Evolutionary conservation across 2,113 vertebrate species (phyloP).

Genomic region (Trachemys scripta): DNA sequence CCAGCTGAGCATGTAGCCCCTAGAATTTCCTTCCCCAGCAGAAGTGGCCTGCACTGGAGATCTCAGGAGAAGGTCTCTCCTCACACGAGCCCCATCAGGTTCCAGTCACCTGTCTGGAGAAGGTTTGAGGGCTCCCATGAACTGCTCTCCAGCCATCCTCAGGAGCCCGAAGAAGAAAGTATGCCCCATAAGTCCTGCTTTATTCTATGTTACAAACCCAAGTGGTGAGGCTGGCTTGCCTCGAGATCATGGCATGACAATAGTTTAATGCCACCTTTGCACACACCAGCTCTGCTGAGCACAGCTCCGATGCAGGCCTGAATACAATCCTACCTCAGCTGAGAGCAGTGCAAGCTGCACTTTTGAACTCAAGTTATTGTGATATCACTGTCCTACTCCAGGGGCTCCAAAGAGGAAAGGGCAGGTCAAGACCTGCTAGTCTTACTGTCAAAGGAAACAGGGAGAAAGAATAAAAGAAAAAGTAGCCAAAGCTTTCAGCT

Average conservation of each 20-base stretch:
- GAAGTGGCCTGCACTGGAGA: too few relatives aligned
- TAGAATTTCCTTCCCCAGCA: too few relatives aligned
- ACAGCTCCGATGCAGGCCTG: not conserved
- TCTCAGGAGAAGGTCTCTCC: too few relatives aligned
- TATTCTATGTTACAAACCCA: not conserved
- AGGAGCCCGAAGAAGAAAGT: not conserved
- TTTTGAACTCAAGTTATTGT: not conserved
- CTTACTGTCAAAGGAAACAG: not conserved
- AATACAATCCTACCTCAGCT: not conserved
- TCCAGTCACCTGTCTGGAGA: too few relatives aligned
- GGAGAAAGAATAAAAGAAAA: not conserved
- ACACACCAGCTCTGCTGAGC: not conserved
- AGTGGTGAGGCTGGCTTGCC: not conserved
- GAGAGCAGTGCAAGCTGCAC: not conserved
- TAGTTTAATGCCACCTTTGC: not conserved
- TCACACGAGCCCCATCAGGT: too few relatives aligned
- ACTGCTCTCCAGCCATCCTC: not conserved
- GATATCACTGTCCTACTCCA: not conserved
- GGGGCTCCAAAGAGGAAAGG: not conserved
- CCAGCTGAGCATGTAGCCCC: too few relatives aligned
- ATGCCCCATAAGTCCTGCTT: not conserved
- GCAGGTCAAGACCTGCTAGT: not conserved
- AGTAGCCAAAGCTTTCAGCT: not conserved
- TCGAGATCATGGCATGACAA: not conserved
- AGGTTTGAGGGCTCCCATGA: too few relatives aligned